A percentile compares a stretch with the other conserved stretches of the same genome.
Conservation (phyloP, 2,888 invertebrate species). For the Tiliacea citrago region DNA sequence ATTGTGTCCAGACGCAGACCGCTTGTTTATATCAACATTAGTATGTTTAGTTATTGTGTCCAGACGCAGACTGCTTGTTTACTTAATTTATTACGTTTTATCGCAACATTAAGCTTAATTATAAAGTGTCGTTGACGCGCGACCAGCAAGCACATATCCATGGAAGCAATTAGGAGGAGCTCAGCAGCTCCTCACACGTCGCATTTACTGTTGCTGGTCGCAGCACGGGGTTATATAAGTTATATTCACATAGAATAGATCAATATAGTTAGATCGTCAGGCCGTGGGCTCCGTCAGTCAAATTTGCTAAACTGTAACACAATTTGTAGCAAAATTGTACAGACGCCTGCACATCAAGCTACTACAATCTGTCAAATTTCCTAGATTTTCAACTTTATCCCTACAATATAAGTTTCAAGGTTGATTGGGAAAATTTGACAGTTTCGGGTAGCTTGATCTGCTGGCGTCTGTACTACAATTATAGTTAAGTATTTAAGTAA, state of each 20-base stretch:
- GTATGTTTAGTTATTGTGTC: conserved; percentile 27
- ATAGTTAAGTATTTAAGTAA: conserved; percentile 73
- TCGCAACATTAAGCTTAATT: conserved; percentile 50
- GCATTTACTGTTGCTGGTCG: conserved; percentile 47
- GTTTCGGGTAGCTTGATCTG: no score
- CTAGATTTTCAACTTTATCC: no score
- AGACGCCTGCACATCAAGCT: no score
- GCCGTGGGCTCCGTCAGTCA: conserved; percentile 30
- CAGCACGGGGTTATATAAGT: conserved; percentile 9
- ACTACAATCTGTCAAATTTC: no score
- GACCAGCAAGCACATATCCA: conserved; percentile 39
- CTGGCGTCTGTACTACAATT: conserved; percentile 41
- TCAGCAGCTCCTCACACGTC: conserved; percentile 4
- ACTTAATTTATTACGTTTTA: conserved; percentile 53
- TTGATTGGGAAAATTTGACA: no score
- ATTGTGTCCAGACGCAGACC: conserved; percentile 33
- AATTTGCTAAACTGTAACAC: conserved; percentile 43
- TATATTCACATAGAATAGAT: conserved; percentile 26
- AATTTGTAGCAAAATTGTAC: conserved; percentile 51
- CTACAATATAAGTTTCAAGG: no score
- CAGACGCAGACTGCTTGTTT: conserved; percentile 53
- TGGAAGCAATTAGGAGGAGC: conserved; percentile 27
- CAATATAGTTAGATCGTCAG: conserved; percentile 30
- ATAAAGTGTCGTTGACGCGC: conserved; percentile 31
- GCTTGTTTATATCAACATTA: conserved; percentile 39